Percentiles rank a stretch among this genome's conserved stretches.
These are phyloP conservation scores for Gambelia wislizenii DNA, from an alignment of 2,797 vertebrate species.

Conservation along the genomic window DNA sequence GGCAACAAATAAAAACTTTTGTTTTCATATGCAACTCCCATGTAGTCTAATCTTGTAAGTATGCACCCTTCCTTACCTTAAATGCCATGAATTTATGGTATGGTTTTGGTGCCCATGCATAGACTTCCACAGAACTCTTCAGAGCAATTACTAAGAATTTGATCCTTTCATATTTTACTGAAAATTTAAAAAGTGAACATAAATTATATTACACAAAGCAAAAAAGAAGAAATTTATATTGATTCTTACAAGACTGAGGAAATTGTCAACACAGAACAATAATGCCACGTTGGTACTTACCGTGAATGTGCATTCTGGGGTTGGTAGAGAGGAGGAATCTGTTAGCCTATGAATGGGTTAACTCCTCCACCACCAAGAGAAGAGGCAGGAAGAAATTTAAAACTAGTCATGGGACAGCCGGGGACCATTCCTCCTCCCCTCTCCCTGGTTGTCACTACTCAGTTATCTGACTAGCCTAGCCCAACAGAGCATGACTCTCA, in stretches of 20 bases:
- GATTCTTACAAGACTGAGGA: background rate
- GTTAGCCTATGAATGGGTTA: too few relatives aligned
- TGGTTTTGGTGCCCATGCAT: conserved; percentile 92
- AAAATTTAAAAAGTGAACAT: conserved; percentile 60
- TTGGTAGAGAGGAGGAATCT: too few relatives aligned
- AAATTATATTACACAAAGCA: background rate
- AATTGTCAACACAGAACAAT: background rate
- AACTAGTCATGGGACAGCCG: too few relatives aligned
- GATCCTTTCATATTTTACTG: conserved; percentile 93
- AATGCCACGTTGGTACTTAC: too few relatives aligned
- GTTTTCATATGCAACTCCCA: too few relatives aligned
- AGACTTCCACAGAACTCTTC: conserved; percentile 93
- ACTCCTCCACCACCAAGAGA: too few relatives aligned
- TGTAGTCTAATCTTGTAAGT: background rate
- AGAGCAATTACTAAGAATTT: conserved; percentile 92
- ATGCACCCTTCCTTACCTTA: conserved; percentile 83
- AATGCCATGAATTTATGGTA: conserved; percentile 95
- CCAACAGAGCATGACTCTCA: too few relatives aligned
- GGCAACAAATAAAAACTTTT: background rate
- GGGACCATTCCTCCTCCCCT: too few relatives aligned
- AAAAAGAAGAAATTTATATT: background rate
- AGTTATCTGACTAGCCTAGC: too few relatives aligned
- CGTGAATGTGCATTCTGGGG: too few relatives aligned
- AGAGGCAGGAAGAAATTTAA: too few relatives aligned
- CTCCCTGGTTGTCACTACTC: too few relatives aligned